These are phyloP conservation scores for Pygmarrhopalites habei DNA, from an alignment of 1,140 invertebrate genomes.

Conservation along the genomic window DNA sequence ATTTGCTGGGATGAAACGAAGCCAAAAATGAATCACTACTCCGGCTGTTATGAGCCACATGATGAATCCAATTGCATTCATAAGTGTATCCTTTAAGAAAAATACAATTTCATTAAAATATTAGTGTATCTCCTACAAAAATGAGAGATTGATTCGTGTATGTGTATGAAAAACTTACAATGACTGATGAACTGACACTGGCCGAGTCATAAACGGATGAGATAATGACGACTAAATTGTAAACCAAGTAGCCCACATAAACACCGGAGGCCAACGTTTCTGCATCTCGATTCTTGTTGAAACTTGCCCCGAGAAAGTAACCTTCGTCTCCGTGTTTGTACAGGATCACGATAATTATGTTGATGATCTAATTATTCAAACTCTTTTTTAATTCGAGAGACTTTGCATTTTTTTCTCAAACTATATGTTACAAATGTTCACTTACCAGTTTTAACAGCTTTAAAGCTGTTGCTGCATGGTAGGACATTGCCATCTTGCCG, in stretches of 20 bases:
- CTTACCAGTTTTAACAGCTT: conserved; percentile 37
- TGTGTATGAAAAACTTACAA: too few relatives aligned
- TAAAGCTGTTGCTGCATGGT: conserved; percentile 21
- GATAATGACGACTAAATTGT: conserved; percentile 62
- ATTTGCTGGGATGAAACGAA: conserved; percentile 36
- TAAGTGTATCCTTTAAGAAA: conserved; percentile 62
- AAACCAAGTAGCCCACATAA: conserved; percentile 75
- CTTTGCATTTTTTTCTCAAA: too few relatives aligned
- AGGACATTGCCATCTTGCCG: conserved; percentile 28
- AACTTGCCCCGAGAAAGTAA: conserved; percentile 72
- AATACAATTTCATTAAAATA: background rate
- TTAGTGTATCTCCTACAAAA: conserved; percentile 5
- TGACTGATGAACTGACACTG: conserved; percentile 51
- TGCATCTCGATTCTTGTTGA: conserved; percentile 77
- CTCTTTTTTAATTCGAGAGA: background rate
- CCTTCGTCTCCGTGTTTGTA: conserved; percentile 73
- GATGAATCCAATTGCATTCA: conserved; percentile 75
- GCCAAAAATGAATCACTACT: conserved; percentile 77
- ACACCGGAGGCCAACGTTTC: conserved; percentile 78
- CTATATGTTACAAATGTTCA: too few relatives aligned
- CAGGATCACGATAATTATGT: conserved; percentile 68
- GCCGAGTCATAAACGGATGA: conserved; percentile 61
- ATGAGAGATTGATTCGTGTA: background rate
- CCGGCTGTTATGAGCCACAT: conserved; percentile 74
- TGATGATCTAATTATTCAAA: conserved; percentile 57